Conservation (phyloP, 2,888 invertebrate species). For the Alcis repandata region DNA sequence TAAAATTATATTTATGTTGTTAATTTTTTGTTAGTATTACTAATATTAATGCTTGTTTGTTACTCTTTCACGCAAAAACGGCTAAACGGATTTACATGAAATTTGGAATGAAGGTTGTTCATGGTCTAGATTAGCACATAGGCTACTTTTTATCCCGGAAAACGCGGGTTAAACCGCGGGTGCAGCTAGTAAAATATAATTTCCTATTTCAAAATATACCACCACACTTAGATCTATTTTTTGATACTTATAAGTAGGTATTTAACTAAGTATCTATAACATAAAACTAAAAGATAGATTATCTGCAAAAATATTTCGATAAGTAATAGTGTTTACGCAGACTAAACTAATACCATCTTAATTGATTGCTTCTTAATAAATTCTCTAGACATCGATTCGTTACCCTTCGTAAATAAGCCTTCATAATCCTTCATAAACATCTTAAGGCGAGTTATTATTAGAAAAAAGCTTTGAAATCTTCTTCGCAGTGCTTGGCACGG, state of each 20-base stretch:
- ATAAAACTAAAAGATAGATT: not conserved
- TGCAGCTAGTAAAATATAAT: too few relatives aligned
- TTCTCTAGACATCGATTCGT: conserved; percentile 39
- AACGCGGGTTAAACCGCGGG: too few relatives aligned
- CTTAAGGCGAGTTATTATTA: conserved; percentile 27
- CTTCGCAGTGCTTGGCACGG: conserved; percentile 48
- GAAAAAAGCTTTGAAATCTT: conserved; percentile 39
- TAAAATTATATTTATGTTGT: too few relatives aligned
- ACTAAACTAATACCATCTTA: conserved; percentile 26
- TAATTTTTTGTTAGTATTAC: too few relatives aligned
- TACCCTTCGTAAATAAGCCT: conserved; percentile 24
- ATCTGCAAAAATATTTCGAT: conserved; percentile 4
- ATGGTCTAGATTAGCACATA: too few relatives aligned
- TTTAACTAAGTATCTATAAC: not conserved
- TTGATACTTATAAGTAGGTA: not conserved
- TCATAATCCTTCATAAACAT: conserved; percentile 29
- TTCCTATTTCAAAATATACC: too few relatives aligned
- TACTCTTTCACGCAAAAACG: too few relatives aligned
- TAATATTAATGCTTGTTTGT: too few relatives aligned
- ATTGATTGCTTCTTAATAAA: conserved; percentile 37
- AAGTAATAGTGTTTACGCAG: conserved; percentile 15
- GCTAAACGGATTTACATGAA: too few relatives aligned
- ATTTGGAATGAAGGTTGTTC: too few relatives aligned
- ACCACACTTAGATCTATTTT: too few relatives aligned
- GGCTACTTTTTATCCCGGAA: too few relatives aligned